Conservation (phyloP, 2,113 vertebrate genomes). For the Lamprotornis superbus region DNA sequence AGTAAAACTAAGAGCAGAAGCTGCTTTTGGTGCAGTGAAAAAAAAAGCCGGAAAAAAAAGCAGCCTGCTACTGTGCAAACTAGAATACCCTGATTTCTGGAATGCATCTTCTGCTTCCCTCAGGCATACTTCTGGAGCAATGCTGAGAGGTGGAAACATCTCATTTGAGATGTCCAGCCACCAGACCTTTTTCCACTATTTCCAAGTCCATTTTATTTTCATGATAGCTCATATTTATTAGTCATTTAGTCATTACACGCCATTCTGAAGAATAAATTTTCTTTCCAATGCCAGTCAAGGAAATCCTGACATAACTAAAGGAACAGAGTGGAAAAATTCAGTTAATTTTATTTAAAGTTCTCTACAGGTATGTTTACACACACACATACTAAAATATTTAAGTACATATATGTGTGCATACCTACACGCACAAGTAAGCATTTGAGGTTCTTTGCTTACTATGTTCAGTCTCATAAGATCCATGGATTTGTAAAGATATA, state of each 20-base stretch:
- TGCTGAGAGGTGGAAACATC: not conserved
- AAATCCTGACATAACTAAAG: not conserved
- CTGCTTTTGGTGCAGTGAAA: not conserved
- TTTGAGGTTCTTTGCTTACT: not conserved
- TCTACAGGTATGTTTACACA: not conserved
- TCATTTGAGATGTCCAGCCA: not conserved
- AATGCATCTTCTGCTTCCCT: not conserved
- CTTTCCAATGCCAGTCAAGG: not conserved
- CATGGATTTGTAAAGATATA: not conserved
- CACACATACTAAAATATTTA: not conserved
- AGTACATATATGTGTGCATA: not conserved
- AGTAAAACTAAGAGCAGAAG: not conserved
- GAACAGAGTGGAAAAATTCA: not conserved
- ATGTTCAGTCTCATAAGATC: not conserved
- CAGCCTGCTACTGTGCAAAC: not conserved
- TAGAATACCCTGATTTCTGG: not conserved
- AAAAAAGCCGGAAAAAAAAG: rapidly evolving
- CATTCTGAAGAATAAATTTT: not conserved
- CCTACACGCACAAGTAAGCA: not conserved
- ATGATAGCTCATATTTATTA: not conserved
- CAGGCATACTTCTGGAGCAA: not conserved
- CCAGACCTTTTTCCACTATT: not conserved
- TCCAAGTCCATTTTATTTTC: not conserved
- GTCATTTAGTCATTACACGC: not conserved
- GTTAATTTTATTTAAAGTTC: not conserved